These are phyloP conservation scores for Julus scandinavius DNA, from an alignment of 2,888 invertebrate species.

Conservation along the genomic window DNA sequence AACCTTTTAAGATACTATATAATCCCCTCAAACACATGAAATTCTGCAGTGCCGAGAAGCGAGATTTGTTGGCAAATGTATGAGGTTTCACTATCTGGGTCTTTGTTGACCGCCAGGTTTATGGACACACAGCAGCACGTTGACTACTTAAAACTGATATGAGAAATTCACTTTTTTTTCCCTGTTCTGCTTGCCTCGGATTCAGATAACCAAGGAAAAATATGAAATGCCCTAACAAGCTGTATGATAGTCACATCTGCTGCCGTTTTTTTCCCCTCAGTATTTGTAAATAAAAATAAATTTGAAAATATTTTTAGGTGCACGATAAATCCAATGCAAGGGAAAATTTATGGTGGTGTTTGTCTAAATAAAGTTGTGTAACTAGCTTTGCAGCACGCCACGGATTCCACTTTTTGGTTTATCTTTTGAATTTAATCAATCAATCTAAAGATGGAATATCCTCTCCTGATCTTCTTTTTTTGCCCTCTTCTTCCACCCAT, in stretches of 20 bases:
- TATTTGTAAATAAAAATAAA: conserved; percentile 34
- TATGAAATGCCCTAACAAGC: conserved; percentile 30
- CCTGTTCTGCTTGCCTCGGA: neutral
- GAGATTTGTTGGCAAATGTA: conserved; percentile 16
- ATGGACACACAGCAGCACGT: conserved; percentile 2
- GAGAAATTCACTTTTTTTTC: conserved; percentile 8
- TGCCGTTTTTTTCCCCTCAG: neutral
- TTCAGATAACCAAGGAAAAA: conserved; percentile 12
- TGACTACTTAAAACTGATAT: neutral
- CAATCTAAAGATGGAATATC: neutral
- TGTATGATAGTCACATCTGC: conserved; percentile 14
- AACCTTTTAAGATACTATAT: neutral
- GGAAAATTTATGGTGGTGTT: neutral
- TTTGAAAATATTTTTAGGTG: conserved; percentile 34
- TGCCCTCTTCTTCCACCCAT: neutral
- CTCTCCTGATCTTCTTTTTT: neutral
- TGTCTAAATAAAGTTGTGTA: neutral
- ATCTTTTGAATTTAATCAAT: neutral
- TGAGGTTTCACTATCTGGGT: conserved; percentile 4
- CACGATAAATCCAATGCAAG: neutral
- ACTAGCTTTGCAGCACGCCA: neutral
- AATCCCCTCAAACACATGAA: neutral
- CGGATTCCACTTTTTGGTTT: neutral
- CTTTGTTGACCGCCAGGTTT: conserved; percentile 15
- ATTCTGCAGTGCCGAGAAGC: neutral